phyloP scores from a whole-genome alignment of 1,140 invertebrate genomes.

The Neodiprion virginianus region DNA sequence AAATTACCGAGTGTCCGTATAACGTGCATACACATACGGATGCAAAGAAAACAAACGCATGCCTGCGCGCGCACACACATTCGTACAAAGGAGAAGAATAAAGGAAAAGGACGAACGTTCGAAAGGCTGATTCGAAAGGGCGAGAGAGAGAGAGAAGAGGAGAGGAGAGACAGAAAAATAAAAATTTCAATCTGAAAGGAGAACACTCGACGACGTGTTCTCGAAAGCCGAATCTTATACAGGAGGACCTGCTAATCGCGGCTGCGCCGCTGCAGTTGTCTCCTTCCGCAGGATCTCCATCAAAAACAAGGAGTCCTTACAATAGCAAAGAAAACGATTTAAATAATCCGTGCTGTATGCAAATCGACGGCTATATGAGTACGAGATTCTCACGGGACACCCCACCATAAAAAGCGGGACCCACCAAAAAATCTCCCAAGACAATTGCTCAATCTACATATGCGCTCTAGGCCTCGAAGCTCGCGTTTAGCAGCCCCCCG shows the following conservation, averaged over 20 bases:
- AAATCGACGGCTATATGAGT: background rate
- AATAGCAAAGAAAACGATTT: conserved; percentile 5
- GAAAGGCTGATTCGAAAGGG: too few relatives aligned
- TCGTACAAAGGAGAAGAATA: too few relatives aligned
- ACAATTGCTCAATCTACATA: conserved; percentile 4
- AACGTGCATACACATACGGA: too few relatives aligned
- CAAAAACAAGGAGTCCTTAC: background rate
- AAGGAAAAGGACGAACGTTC: too few relatives aligned
- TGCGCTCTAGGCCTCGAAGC: background rate
- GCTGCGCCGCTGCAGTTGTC: background rate
- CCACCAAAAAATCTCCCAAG: background rate
- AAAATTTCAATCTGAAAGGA: conserved; percentile 1
- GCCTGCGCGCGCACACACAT: too few relatives aligned
- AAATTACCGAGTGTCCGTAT: too few relatives aligned
- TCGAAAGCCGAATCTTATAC: background rate
- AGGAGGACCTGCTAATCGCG: background rate
- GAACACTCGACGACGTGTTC: conserved; percentile 6
- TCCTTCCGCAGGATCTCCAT: background rate
- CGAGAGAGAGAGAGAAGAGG: background rate
- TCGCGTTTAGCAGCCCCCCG: background rate
- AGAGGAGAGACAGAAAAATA: background rate
- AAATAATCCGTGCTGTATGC: conserved; percentile 5
- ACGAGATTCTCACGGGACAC: background rate
- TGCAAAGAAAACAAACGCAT: too few relatives aligned
- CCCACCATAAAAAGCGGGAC: background rate